Percentiles rank a stretch among this genome's conserved stretches.
Evolutionary conservation across 2,113 vertebrate species (phyloP).

Genomic region (Odontophorus gujanensis): DNA sequence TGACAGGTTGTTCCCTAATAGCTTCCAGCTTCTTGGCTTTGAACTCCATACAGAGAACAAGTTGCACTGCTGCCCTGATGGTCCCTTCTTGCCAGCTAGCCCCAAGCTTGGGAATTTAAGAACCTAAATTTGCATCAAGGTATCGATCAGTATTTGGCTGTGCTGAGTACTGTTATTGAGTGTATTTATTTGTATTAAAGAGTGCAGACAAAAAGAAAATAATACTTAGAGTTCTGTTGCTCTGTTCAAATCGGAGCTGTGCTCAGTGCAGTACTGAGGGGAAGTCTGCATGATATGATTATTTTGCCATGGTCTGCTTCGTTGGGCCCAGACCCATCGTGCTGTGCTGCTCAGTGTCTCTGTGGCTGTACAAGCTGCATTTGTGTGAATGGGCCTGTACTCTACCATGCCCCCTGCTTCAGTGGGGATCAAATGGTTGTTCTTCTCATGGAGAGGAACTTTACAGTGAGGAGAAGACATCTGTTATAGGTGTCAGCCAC

Average conservation of each 20-base stretch:
- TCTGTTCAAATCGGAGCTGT: accelerated
- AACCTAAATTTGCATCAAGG: not conserved
- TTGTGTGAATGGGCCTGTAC: too few species aligned
- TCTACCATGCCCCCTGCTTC: not conserved
- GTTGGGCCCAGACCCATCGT: accelerated
- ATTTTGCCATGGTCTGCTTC: not conserved
- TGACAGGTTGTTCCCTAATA: not conserved
- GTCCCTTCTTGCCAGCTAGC: not conserved
- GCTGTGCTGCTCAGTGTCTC: accelerated
- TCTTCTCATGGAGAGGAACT: accelerated
- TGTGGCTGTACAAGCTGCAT: accelerated
- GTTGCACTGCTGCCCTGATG: not conserved
- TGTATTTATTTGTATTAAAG: not conserved
- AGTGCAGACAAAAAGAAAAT: accelerated
- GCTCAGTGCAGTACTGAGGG: not conserved
- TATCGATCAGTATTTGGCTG: not conserved
- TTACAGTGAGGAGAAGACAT: accelerated
- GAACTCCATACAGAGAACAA: not conserved
- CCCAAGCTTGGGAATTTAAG: not conserved
- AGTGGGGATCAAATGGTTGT: not conserved
- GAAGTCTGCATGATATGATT: accelerated
- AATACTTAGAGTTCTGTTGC: accelerated
- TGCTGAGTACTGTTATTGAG: not conserved
- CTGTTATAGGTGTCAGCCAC: accelerated
- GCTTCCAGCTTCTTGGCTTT: not conserved